phyloP scores from a whole-genome alignment of 2,888 invertebrate species.

The Cantharis rufa region DNA sequence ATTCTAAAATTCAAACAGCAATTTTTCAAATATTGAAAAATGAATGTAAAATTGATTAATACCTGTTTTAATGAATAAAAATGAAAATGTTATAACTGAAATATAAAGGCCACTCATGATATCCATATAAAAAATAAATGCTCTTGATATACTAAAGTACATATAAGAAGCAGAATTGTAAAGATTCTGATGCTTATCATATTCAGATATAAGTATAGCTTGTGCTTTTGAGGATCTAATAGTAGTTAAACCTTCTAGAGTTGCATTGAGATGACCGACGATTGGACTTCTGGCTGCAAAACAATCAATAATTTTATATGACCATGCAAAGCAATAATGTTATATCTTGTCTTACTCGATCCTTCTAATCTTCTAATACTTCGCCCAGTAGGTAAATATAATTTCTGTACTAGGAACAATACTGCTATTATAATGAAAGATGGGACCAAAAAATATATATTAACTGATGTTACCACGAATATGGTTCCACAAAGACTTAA shows the following conservation, averaged over 20 bases:
- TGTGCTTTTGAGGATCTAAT: conserved; percentile 50
- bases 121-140: conserved; percentile 48
- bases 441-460: conserved; percentile 60
- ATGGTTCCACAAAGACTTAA: neutral
- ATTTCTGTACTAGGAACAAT: no score
- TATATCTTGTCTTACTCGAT: conserved; percentile 54
- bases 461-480: conserved; percentile 52
- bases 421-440: no score
- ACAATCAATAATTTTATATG: no score
- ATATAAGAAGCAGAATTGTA: conserved; percentile 49
- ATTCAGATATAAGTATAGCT: conserved; percentile 44
- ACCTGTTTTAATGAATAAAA: conserved; percentile 25
- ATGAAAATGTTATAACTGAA: conserved; percentile 25
- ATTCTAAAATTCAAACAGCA: neutral
- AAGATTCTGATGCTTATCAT: conserved; percentile 50
- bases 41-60: neutral
- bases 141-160: conserved; percentile 41
- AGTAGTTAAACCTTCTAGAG: conserved; percentile 50
- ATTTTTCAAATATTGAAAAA: neutral
- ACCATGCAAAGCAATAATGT: conserved; percentile 14
- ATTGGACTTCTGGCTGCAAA: conserved; percentile 40
- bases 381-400: conserved; percentile 43
- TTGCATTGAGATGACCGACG: conserved; percentile 50
- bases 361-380: conserved; percentile 71
- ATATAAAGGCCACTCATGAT: conserved; percentile 43